Evolutionary conservation across 2,113 vertebrate genomes (phyloP).

Genomic region (Gadus macrocephalus): DNA sequence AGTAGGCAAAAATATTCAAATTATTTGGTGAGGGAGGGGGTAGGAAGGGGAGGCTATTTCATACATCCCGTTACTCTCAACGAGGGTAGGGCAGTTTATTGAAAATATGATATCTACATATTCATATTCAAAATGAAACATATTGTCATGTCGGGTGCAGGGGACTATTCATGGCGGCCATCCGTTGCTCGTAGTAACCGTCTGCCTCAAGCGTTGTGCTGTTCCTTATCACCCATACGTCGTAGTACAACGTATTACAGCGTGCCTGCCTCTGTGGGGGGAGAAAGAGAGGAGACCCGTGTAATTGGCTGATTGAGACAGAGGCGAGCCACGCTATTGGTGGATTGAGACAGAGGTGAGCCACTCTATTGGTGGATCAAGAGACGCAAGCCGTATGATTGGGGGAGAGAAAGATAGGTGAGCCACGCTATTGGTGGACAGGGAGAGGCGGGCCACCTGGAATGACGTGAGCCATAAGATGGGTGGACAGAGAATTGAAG

Average conservation of each 20-base stretch:
- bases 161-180: neutral
- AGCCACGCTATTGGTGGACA: conserved; percentile 5
- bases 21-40: too few relatives aligned
- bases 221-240: conserved; percentile 36
- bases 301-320: conserved; percentile 42
- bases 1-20: too few relatives aligned
- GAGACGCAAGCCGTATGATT: conserved; percentile 6
- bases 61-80: too few relatives aligned
- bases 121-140: too few relatives aligned
- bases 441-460: too few relatives aligned
- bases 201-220: conserved; percentile 14
- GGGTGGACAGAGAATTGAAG: too few relatives aligned
- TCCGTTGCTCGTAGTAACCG: conserved; percentile 46
- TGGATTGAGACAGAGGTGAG: neutral
- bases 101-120: too few relatives aligned
- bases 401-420: conserved; percentile 34
- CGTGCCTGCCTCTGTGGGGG: neutral
- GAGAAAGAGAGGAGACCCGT: conserved; percentile 5
- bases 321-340: conserved; percentile 17
- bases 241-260: conserved; percentile 41
- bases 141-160: too few relatives aligned
- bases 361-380: neutral
- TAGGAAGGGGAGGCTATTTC: too few relatives aligned
- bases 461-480: too few relatives aligned
- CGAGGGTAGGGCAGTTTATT: too few relatives aligned